Evolutionary conservation across 2,888 invertebrate genomes (phyloP), one percentile per base, ranked within the genome.

Genomic region (Saturnia japonica): DNA sequence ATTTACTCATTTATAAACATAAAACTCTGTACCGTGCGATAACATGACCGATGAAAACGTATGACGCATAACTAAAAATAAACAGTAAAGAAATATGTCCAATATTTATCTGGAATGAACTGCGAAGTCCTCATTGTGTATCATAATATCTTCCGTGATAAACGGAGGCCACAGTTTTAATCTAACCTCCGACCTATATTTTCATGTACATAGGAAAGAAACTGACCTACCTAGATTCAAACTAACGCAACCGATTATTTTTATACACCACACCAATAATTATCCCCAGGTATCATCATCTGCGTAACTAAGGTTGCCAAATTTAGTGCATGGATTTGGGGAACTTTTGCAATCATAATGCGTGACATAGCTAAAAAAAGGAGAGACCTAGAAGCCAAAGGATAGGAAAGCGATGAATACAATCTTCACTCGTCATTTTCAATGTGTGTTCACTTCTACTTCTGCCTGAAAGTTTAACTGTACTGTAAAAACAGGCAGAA

Each of bases 1-100:
- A 14, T 25, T 6, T 22, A 54, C 54, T n/a, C 11, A 57, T 57
- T 25, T 57, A 25, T 25, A 28, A 3, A 57, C 12, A 25, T 1
- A 54, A 25, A 14, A 57, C 25, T 57, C 14, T 57, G 57, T 25
- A 57, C 57, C 1, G 22, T 57, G 43, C 9, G 57, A 57, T 57
- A 57, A 57, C 57, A 12, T 57, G 25, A 9, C 4, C 57, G 54
- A n/a, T 22, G 54, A 22, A 22, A 57, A 11, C 11, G 25, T 57
- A 57, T 57, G 57, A 57, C 57, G 25, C 57, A 57, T 57, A 28
- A 25, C 57, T 57, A 57, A 25, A 57, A 57, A 57, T 57, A 57
- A 57, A 57, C 25, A 57, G 11, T 4, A 57, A 25, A 12, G 25
- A 28, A 57, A 57, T 57, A 7, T 57, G 25, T 25, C 25, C 57